Percentiles rank a stretch among this genome's conserved stretches.
Conservation (phyloP, 2,888 invertebrate genomes). For the Criorhina ranunculi region DNA sequence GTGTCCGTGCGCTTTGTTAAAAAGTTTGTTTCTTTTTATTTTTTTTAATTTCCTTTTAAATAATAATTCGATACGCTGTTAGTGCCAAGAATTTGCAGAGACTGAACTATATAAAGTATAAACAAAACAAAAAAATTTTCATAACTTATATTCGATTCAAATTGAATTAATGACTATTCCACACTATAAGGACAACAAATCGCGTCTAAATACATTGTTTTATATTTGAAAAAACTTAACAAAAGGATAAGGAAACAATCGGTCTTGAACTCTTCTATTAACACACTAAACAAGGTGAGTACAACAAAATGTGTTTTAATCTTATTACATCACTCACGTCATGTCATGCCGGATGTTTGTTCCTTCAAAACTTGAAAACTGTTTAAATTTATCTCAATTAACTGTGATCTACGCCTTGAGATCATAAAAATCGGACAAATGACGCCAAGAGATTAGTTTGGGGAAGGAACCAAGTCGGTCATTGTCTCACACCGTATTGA, state of each 20-base stretch:
- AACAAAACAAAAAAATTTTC: too few relatives aligned
- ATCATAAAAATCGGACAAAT: too few relatives aligned
- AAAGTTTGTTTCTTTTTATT: background rate
- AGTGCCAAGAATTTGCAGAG: constrained; percentile 39
- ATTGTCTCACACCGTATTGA: too few relatives aligned
- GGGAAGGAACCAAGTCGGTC: too few relatives aligned
- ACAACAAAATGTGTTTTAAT: background rate
- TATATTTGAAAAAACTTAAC: constrained; percentile 4
- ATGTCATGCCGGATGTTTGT: too few relatives aligned
- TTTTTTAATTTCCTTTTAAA: too few relatives aligned
- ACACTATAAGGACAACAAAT: background rate
- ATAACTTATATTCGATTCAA: constrained; percentile 41
- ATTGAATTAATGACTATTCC: constrained; percentile 46
- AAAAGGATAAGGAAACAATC: background rate
- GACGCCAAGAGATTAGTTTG: too few relatives aligned
- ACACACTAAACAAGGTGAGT: constrained; percentile 29
- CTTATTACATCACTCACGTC: too few relatives aligned
- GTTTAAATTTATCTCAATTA: too few relatives aligned
- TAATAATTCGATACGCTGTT: background rate
- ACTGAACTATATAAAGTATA: constrained; percentile 7
- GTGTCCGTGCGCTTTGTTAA: too few relatives aligned
- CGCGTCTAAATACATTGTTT: constrained; percentile 1
- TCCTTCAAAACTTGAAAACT: too few relatives aligned
- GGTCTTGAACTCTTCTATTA: background rate
- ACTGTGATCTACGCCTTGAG: too few relatives aligned